phyloP scores from a whole-genome alignment of 2,113 vertebrate genomes.

The Nycticorax nycticorax region DNA sequence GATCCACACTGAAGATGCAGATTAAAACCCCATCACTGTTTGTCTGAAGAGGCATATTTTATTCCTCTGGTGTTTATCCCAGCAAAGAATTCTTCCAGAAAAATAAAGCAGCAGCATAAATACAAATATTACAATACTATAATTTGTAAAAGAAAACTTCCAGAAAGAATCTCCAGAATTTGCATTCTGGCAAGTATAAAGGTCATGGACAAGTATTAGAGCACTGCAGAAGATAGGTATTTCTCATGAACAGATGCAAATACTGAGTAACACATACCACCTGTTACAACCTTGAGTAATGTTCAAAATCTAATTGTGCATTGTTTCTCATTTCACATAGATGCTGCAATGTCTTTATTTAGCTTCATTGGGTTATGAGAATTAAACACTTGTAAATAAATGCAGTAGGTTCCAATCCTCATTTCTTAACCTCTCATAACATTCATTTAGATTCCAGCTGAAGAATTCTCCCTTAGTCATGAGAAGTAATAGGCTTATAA shows the following conservation, averaged over 20 bases:
- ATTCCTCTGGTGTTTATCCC: not conserved
- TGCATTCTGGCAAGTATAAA: not conserved
- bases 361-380: not conserved
- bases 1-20: not conserved
- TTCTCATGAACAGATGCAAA: not conserved
- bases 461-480: constrained; percentile 7
- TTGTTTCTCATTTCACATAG: not conserved
- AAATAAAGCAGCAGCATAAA: not conserved
- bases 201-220: not conserved
- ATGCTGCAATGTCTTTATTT: not conserved
- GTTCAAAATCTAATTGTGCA: not conserved
- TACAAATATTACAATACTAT: not conserved
- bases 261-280: not conserved
- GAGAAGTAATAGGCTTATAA: constrained; percentile 28
- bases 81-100: not conserved
- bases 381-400: constrained; percentile 16
- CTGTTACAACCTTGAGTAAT: not conserved
- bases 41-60: not conserved
- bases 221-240: not conserved
- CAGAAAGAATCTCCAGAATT: not conserved
- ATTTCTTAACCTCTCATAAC: constrained; percentile 21
- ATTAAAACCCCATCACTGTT: not conserved
- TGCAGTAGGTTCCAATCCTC: not conserved
- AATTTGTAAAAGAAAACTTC: not conserved
- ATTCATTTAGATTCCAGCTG: not conserved